Conservation (phyloP, 2,888 invertebrate species). For the Rhopalosiphum nymphaeae region DNA sequence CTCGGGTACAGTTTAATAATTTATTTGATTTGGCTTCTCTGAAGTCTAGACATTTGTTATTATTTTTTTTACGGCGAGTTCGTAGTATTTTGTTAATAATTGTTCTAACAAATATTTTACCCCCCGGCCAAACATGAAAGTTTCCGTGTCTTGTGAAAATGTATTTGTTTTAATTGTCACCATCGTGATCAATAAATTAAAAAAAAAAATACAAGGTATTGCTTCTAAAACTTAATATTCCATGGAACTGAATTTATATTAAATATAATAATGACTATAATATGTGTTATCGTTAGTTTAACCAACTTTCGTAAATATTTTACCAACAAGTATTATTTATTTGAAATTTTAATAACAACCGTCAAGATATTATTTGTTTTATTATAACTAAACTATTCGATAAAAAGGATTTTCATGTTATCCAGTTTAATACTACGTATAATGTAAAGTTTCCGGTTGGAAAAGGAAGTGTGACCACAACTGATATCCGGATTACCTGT, state of each 20-base stretch:
- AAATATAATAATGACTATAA: neutral
- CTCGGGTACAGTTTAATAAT: neutral
- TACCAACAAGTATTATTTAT: slow-evolving; percentile 6
- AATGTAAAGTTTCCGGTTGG: neutral
- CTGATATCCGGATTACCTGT: slow-evolving; percentile 40
- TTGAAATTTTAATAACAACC: neutral
- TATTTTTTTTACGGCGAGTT: neutral
- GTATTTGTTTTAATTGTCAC: neutral
- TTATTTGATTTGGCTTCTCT: neutral
- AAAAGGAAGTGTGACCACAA: slow-evolving; percentile 4
- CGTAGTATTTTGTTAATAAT: neutral
- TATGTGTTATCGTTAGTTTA: neutral
- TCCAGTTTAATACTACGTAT: neutral
- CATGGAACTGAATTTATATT: neutral
- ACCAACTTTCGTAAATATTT: neutral
- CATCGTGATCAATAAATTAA: neutral
- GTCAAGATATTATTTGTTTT: neutral
- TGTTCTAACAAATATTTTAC: neutral
- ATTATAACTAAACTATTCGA: neutral
- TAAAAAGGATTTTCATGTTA: slow-evolving; percentile 26
- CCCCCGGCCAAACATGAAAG: neutral
- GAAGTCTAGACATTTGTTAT: neutral
- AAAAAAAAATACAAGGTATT: neutral
- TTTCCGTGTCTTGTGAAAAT: neutral
- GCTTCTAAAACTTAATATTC: neutral